Evolutionary conservation across 2,113 vertebrate genomes (phyloP).

Genomic region (Anhinga rufa): DNA sequence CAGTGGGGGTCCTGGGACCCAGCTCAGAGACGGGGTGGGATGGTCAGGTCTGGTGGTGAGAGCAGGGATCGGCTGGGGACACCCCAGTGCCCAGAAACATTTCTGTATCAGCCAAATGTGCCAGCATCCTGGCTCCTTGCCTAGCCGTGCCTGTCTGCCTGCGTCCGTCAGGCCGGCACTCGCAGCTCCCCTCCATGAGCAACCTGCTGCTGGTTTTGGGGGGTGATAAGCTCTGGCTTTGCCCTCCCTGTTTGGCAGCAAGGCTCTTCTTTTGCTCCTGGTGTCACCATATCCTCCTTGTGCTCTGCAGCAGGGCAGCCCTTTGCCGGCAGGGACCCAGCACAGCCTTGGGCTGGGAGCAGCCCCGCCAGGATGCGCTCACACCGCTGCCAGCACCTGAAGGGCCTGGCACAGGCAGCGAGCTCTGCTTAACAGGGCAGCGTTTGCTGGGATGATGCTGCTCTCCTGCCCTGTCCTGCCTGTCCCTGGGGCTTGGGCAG

Average conservation of each 20-base stretch:
- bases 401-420: background rate
- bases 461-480: background rate
- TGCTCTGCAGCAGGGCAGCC: background rate
- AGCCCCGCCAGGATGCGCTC: background rate
- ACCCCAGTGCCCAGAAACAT: background rate
- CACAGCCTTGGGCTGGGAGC: background rate
- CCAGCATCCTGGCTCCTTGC: background rate
- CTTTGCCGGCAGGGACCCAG: rapidly evolving
- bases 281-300: background rate
- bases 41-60: background rate
- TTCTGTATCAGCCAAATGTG: background rate
- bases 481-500: background rate
- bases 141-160: rapidly evolving
- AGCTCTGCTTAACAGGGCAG: too few relatives aligned
- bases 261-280: background rate
- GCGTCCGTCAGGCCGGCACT: rapidly evolving
- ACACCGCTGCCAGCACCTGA: rapidly evolving
- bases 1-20: background rate
- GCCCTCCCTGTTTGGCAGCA: background rate
- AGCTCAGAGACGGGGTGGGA: background rate
- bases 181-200: background rate
- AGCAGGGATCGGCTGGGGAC: background rate
- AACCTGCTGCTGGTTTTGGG: background rate
- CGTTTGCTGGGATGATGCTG: background rate
- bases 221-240: background rate